phyloP scores from a whole-genome alignment of 64 coral and sea anemone species.

The Stichodactyla helianthus region DNA sequence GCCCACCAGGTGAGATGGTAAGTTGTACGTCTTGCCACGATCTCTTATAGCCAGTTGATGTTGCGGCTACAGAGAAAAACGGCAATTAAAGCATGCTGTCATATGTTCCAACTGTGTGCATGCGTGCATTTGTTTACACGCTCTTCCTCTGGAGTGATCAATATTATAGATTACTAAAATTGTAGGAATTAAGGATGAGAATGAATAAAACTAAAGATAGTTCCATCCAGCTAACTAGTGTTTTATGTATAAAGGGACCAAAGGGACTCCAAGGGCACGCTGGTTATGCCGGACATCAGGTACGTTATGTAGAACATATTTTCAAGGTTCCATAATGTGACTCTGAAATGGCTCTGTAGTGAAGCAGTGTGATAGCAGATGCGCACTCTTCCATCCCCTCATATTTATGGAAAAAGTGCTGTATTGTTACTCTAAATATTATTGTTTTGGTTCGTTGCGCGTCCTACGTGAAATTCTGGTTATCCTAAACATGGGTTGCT shows the following conservation, averaged over 20 bases:
- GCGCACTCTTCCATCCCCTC: too few relatives aligned
- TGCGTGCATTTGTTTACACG: neutral
- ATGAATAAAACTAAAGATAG: neutral
- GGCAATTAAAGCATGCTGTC: conserved; percentile 5
- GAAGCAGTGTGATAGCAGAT: too few relatives aligned
- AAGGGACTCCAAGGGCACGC: conserved; percentile 39
- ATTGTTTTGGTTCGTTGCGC: too few relatives aligned
- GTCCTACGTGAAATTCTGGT: neutral
- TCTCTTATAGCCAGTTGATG: neutral
- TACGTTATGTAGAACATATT: neutral
- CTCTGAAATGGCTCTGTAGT: too few relatives aligned
- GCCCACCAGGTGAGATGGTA: conserved; percentile 64
- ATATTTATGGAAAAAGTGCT: too few relatives aligned
- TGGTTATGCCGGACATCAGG: conserved; percentile 55
- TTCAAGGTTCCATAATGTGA: too few relatives aligned
- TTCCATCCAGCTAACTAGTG: neutral
- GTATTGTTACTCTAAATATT: too few relatives aligned
- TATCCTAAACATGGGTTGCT: neutral
- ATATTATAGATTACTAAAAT: neutral
- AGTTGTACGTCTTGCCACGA: conserved; percentile 28
- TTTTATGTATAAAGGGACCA: conserved; percentile 26
- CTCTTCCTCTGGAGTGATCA: neutral
- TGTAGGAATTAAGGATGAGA: neutral
- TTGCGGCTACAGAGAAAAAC: conserved; percentile 6
- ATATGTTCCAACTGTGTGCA: neutral